Evolutionary conservation across 2,797 vertebrate genomes (phyloP), one percentile per base, ranked within the genome.

Genomic region (Cercopithecus petaurista): DNA sequence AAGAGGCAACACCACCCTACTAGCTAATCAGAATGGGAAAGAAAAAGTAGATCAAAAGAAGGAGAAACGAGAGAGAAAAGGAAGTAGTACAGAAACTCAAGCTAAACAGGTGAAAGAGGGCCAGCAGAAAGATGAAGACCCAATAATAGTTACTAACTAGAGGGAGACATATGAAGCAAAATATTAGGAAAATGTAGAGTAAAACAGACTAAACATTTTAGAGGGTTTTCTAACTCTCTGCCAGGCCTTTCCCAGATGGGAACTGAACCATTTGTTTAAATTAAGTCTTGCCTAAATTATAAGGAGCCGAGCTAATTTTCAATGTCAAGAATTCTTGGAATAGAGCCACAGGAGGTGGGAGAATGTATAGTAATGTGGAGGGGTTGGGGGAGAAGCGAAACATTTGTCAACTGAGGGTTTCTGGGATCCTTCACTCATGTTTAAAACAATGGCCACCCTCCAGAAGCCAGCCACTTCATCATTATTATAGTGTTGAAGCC

Each of bases 201-300:
- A 43, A 88, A 95, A 82, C 48, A 77, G 81, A 85, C 61, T 30
- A 73, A 90, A 83, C 61, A 79, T 92, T 84, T 72, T 73, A 52
- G 61, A 95, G 55, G 14, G 19, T 70, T 94, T 96, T 80, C 59
- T 77, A 94, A 50, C 76, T 81, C 79, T 90, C 80, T 81, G 91
- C 94, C 95, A 94, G 91, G 87, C 88, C 90, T 93, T 93, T 96
- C 52, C 55, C 76, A 89, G 82, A 81, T 89, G 95, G 88, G 61
- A 96, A 93, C 70, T 1, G 88, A 96, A 61, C 73, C 85, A 70
- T 95, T 97, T 96, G 88, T 95, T 97, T 93, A 95, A 95, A 95
- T 96, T 85, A 96, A 89, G 75, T 96, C 96, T 96, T 97, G 82
- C 79, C 97, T 95, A 96, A 95, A 96, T 96, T 93, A 82, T 84